Evolutionary conservation across 2,113 vertebrate genomes (phyloP).

Genomic region (Cygnus buccinator): DNA sequence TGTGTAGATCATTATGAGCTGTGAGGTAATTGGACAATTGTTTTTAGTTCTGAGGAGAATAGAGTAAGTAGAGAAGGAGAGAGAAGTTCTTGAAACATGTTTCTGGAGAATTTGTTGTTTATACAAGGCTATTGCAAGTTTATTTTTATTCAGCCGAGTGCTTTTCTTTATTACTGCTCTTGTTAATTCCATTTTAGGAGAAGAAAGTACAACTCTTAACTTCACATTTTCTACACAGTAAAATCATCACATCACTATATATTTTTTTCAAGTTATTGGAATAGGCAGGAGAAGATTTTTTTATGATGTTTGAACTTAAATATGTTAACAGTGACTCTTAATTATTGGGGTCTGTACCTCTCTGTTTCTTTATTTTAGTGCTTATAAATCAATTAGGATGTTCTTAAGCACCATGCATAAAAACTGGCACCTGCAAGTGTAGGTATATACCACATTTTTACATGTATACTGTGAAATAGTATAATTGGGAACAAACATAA

Average conservation of each 20-base stretch:
- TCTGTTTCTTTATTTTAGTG: not conserved
- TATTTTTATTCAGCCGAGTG: not conserved
- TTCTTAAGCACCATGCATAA: not conserved
- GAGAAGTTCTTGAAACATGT: not conserved
- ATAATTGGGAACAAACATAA: not conserved
- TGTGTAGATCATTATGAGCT: not conserved
- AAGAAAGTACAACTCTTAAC: not conserved
- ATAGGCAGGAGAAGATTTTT: not conserved
- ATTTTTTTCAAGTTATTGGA: not conserved
- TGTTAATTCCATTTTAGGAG: not conserved
- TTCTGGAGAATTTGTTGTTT: slow-evolving; percentile 1
- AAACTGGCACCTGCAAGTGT: not conserved
- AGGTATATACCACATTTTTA: not conserved
- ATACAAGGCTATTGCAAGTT: not conserved
- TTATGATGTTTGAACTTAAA: not conserved
- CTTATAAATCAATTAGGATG: not conserved
- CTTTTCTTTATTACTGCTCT: not conserved
- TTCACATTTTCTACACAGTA: not conserved
- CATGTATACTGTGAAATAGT: not conserved
- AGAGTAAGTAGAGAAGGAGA: not conserved
- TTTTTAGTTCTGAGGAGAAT: not conserved
- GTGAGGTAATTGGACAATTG: not conserved
- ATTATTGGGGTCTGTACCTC: not conserved
- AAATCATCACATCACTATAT: not conserved
- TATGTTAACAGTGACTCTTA: not conserved